These are phyloP conservation scores for Drosophila littoralis DNA, from an alignment of 1,140 invertebrate species.

Conservation along the genomic window DNA sequence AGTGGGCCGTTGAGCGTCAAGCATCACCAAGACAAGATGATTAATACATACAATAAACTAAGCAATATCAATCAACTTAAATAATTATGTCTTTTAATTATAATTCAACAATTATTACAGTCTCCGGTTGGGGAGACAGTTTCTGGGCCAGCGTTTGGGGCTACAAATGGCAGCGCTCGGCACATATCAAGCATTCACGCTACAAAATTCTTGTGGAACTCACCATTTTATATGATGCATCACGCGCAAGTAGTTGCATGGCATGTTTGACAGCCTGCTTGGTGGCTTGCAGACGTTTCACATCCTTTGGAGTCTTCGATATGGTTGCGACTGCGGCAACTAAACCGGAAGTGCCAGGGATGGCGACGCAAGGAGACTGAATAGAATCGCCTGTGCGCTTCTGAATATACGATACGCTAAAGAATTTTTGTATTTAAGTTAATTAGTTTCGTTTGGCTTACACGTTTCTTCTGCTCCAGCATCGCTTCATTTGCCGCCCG, in stretches of 20 bases:
- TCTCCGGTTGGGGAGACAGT: slow-evolving; percentile 38
- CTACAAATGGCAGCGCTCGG: slow-evolving; percentile 5
- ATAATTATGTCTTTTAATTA: no score
- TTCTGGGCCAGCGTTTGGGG: slow-evolving; percentile 48
- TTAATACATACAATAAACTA: no score
- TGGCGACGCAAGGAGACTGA: not conserved
- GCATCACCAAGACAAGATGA: no score
- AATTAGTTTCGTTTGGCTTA: slow-evolving; percentile 5
- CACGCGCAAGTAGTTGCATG: no score
- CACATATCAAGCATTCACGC: not conserved
- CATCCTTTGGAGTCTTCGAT: no score
- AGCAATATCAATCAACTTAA: no score
- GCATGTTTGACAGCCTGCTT: no score
- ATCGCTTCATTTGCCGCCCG: slow-evolving; percentile 55
- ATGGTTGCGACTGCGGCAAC: not conserved
- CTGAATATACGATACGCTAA: slow-evolving; percentile 28
- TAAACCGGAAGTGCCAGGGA: not conserved
- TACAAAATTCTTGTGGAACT: not conserved
- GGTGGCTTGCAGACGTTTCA: no score
- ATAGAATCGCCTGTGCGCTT: not conserved
- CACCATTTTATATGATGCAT: slow-evolving; percentile 40
- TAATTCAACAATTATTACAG: no score
- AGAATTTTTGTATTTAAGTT: not conserved
- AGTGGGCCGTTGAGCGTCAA: no score
- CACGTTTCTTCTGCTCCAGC: slow-evolving; percentile 49